phyloP scores from a whole-genome alignment of 2,113 vertebrate species.

The Alligator sinensis region DNA sequence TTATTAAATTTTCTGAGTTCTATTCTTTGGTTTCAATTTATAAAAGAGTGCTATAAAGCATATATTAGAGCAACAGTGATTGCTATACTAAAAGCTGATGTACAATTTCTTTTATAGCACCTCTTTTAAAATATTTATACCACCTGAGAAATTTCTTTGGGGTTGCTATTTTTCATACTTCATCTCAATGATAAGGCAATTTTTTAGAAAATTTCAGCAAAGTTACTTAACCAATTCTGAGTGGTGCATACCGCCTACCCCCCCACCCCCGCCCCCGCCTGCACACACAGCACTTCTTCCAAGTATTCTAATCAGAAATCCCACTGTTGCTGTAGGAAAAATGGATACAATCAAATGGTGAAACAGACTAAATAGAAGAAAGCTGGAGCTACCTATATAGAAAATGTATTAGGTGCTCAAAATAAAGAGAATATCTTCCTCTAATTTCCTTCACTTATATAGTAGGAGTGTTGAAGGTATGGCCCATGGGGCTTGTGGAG shows the following conservation, averaged over 20 bases:
- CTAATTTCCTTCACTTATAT: not conserved
- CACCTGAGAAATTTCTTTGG: not conserved
- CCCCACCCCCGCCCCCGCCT: too few relatives aligned
- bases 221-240: not conserved
- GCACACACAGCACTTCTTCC: not conserved
- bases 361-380: not conserved
- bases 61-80: not conserved
- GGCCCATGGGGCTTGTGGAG: too few relatives aligned
- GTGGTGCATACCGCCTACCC: not conserved
- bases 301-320: not conserved
- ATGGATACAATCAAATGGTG: not conserved
- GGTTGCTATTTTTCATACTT: not conserved
- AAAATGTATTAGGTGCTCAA: not conserved
- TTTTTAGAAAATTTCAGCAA: not conserved
- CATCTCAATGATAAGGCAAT: not conserved
- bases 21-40: not conserved
- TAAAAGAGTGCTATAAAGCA: not conserved
- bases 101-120: not conserved
- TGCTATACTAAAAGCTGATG: not conserved
- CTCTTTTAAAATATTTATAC: not conserved
- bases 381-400: not conserved
- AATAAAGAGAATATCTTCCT: not conserved
- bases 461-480: too few relatives aligned
- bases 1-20: not conserved
- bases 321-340: not conserved